Evolutionary conservation across 2,888 invertebrate genomes (phyloP).

Genomic region (Drosophila formosana): DNA sequence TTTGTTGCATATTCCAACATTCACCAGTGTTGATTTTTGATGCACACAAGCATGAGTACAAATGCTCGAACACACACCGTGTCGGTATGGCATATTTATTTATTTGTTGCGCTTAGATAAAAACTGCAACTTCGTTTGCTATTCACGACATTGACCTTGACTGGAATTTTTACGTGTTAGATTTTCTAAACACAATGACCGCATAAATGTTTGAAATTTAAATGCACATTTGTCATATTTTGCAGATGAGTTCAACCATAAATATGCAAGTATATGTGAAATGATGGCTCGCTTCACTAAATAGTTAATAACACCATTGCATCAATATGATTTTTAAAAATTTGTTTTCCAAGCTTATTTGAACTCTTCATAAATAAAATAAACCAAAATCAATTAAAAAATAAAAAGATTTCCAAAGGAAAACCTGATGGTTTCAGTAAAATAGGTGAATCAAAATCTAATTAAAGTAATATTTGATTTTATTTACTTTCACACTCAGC

Average conservation of each 20-base stretch:
- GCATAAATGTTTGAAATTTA: slow-evolving; percentile 1
- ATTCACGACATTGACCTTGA: slow-evolving; percentile 69
- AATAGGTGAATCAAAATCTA: too few relatives aligned
- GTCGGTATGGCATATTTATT: slow-evolving; percentile 28
- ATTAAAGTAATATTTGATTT: too few relatives aligned
- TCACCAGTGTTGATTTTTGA: slow-evolving; percentile 49
- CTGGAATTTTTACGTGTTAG: slow-evolving; percentile 51
- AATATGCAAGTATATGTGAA: not conserved
- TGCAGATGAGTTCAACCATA: not conserved
- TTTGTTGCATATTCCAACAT: slow-evolving; percentile 49
- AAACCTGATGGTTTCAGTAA: too few relatives aligned
- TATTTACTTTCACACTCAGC: too few relatives aligned
- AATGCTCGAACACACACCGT: not conserved
- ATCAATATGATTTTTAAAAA: too few relatives aligned
- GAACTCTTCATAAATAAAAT: too few relatives aligned
- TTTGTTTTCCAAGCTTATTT: too few relatives aligned
- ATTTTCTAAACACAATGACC: slow-evolving; percentile 18
- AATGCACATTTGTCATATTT: slow-evolving; percentile 3
- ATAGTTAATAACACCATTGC: too few relatives aligned
- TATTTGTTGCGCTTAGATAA: slow-evolving; percentile 60
- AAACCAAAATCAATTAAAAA: too few relatives aligned
- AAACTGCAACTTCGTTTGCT: slow-evolving; percentile 39
- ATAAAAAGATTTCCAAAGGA: too few relatives aligned
- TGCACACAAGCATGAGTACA: slow-evolving; percentile 2
- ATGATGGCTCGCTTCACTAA: too few relatives aligned